Conservation (phyloP, 2,888 invertebrate genomes). For the Polyploca ridens region DNA sequence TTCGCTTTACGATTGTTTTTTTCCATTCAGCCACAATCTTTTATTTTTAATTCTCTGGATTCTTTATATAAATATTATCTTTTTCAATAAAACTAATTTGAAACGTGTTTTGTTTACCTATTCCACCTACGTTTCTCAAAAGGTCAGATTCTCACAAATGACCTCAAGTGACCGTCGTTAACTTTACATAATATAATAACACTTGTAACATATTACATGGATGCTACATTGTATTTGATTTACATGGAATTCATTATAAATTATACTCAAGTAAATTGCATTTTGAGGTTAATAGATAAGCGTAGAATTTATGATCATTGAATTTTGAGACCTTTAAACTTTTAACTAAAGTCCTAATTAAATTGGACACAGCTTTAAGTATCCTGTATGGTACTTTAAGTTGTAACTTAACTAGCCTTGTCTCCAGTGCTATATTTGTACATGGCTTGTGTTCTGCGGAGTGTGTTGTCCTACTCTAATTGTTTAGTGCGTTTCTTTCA, state of each 20-base stretch:
- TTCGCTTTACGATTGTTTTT: too few species aligned
- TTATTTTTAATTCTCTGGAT: too few species aligned
- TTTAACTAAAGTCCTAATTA: too few species aligned
- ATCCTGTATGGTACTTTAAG: too few species aligned
- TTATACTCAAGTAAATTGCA: background rate
- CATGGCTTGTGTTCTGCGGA: too few species aligned
- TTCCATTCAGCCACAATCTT: too few species aligned
- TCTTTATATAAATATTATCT: too few species aligned
- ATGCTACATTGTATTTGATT: background rate
- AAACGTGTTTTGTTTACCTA: slow-evolving; percentile 11
- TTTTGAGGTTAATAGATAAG: background rate
- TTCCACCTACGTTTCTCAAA: slow-evolving; percentile 11
- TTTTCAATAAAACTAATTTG: background rate
- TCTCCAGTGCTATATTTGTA: too few species aligned
- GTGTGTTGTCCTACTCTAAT: too few species aligned
- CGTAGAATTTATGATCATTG: background rate
- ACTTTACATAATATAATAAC: slow-evolving; percentile 8
- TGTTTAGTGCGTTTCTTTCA: too few species aligned
- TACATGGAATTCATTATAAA: background rate
- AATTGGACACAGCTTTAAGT: too few species aligned
- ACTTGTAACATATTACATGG: background rate
- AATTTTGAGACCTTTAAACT: background rate
- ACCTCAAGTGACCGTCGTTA: slow-evolving; percentile 15
- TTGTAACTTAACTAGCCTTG: too few species aligned
- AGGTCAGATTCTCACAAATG: slow-evolving; percentile 10